Base-by-base conservation (phyloP, 2,113 vertebrate genomes). In the Junco hyemalis region DNA sequence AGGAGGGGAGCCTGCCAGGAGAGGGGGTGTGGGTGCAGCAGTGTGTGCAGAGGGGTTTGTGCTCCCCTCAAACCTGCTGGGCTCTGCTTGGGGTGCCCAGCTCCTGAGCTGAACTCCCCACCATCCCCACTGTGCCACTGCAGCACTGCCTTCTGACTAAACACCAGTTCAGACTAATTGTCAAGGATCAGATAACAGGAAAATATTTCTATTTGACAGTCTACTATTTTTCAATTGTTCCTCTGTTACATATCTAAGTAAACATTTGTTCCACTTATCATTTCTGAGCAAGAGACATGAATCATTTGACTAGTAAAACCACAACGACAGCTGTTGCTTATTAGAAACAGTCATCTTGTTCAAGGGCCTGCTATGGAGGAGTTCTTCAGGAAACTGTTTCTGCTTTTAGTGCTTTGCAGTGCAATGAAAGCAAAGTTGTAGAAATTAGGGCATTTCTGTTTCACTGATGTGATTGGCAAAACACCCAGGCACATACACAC, bases 201-300 rank as follows among this genome's bases (percentile, higher is more conserved):
- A 96, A 97, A 97, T 96, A 96, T 96, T 98, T 97, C 97, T 97
- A 89, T 97, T 96, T 95, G 96, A 97, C 97, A 93, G 94, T 96
- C 90, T 97, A 96, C 93, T 95, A 95, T 97, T 97, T 97, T 96
- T 96, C 95, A 96, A 86, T 97, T 98, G 97, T 98, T 98, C 94
- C 95, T 97, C 94, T 98, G 98, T 97, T 97, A 98, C 97, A 97
- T 97, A 97, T 97, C 97, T 97, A 97, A 98, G 98, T 98, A 98
- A 99, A 99, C 98, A 98, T 98, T 98, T 98, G 97, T 98, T 98
- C 98, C 97, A 97, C 97, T 98, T 98, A 98, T 98, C 98, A 97
- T 98, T 98, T 98, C 98, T 97, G 97, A 97, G 97, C 97, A 98
- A 97, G 96, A 97, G 98, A 98, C 98, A 98, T 98, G 98, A 98